Evolutionary conservation across 2,888 invertebrate species (phyloP).

Genomic region (Apamea anceps): DNA sequence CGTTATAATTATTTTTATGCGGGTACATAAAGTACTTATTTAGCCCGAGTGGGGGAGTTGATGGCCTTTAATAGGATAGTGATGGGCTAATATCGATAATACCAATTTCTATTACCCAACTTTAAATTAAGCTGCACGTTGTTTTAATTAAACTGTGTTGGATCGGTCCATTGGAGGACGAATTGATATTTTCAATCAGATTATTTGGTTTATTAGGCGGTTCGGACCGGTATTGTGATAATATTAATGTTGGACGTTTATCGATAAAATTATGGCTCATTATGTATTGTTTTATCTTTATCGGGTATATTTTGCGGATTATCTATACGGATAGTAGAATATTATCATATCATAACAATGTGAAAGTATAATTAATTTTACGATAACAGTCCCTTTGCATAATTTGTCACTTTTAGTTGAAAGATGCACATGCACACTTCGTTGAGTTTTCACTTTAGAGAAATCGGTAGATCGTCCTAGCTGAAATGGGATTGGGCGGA

Average conservation of each 20-base stretch:
- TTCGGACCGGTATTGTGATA: conserved; percentile 23
- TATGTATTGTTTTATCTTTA: conserved; percentile 19
- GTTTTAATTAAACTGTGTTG: conserved; percentile 67
- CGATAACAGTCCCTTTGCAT: background rate
- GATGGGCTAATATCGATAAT: conserved; percentile 69
- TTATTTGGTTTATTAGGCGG: conserved; percentile 50
- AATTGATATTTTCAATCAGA: conserved; percentile 70
- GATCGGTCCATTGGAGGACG: conserved; percentile 58
- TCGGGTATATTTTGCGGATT: background rate
- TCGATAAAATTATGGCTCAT: conserved; percentile 24
- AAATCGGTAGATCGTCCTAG: too few relatives aligned
- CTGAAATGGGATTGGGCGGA: too few relatives aligned
- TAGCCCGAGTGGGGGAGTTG: conserved; percentile 64
- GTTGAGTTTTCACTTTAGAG: too few relatives aligned
- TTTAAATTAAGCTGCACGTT: conserved; percentile 55
- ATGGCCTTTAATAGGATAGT: conserved; percentile 73
- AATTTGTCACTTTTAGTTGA: background rate
- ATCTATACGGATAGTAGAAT: background rate
- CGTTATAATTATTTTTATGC: conserved; percentile 64
- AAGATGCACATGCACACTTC: background rate
- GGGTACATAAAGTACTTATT: conserved; percentile 54
- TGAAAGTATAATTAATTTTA: background rate
- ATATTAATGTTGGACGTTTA: conserved; percentile 25
- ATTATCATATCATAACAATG: conserved; percentile 4
- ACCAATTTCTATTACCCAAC: conserved; percentile 58